Conservation (phyloP, 2,888 invertebrate species). For the Drosophila kokeensis region DNA sequence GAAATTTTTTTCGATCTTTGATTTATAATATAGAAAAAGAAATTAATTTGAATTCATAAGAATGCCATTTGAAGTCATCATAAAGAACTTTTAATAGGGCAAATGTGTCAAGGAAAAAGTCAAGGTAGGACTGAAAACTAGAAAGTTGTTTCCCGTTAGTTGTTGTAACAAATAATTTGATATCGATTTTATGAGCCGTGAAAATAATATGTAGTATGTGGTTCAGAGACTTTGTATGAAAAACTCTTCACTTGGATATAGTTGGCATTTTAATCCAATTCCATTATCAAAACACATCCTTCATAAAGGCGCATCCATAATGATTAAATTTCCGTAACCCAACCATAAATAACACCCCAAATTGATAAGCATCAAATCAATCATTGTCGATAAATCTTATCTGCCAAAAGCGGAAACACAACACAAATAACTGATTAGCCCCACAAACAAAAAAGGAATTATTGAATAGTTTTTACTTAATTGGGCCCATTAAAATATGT, state of each 20-base stretch:
- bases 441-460: neutral
- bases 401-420: neutral
- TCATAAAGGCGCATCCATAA: neutral
- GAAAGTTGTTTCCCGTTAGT: neutral
- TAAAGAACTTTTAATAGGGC: neutral
- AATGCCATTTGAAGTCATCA: neutral
- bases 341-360: neutral
- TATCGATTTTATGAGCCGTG: neutral
- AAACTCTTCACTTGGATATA: neutral
- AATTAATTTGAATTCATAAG: neutral
- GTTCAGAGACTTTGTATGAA: neutral
- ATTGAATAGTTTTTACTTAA: neutral
- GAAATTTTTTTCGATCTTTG: neutral
- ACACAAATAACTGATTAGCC: slow-evolving; percentile 16
- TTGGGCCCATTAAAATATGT: neutral
- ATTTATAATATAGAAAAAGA: neutral
- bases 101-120: neutral
- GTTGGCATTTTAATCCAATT: neutral
- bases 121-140: neutral
- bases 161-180: neutral
- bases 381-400: slow-evolving; percentile 20
- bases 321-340: neutral
- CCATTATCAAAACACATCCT: neutral
- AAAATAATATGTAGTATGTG: neutral
- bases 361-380: slow-evolving; percentile 37